Percentiles rank a stretch among this genome's conserved stretches.
Conservation (phyloP, 2,888 invertebrate genomes). For the Elegia similella region DNA sequence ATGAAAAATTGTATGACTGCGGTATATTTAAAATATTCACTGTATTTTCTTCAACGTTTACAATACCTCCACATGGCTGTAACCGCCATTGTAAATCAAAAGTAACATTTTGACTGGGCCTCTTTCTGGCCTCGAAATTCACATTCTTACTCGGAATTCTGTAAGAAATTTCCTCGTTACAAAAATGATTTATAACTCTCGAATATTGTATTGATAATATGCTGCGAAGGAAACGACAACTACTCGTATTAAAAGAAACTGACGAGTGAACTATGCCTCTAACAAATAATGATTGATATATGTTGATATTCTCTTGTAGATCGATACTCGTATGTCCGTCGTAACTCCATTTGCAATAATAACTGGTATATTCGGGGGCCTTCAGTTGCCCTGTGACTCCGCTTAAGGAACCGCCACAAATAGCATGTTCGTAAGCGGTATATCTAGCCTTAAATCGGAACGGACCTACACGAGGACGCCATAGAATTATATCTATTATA, state of each 20-base stretch:
- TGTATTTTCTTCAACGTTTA: conserved; percentile 48
- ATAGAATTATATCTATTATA: conserved; percentile 82
- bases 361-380: conserved; percentile 54
- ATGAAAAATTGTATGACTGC: conserved; percentile 53
- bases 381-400: conserved; percentile 45
- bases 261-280: conserved; percentile 48
- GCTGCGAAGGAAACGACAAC: conserved; percentile 49
- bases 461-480: conserved; percentile 64
- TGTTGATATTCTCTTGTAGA: conserved; percentile 16
- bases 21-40: conserved; percentile 61
- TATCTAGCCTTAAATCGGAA: conserved; percentile 89
- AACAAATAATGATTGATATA: conserved; percentile 49
- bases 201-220: conserved; percentile 38
- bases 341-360: conserved; percentile 61
- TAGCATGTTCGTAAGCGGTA: conserved; percentile 80
- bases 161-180: conserved; percentile 25
- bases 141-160: conserved; percentile 50
- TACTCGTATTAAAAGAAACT: conserved; percentile 23
- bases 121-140: conserved; percentile 47
- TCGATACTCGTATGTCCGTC: conserved; percentile 12
- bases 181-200: not conserved
- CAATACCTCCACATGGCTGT: conserved; percentile 86
- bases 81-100: conserved; percentile 58
- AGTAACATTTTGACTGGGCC: conserved; percentile 42
- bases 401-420: conserved; percentile 59